A percentile compares a stretch with the other conserved stretches of the same genome.
These are phyloP conservation scores for Panurus biarmicus DNA, from an alignment of 2,113 vertebrate genomes.

Conservation along the genomic window DNA sequence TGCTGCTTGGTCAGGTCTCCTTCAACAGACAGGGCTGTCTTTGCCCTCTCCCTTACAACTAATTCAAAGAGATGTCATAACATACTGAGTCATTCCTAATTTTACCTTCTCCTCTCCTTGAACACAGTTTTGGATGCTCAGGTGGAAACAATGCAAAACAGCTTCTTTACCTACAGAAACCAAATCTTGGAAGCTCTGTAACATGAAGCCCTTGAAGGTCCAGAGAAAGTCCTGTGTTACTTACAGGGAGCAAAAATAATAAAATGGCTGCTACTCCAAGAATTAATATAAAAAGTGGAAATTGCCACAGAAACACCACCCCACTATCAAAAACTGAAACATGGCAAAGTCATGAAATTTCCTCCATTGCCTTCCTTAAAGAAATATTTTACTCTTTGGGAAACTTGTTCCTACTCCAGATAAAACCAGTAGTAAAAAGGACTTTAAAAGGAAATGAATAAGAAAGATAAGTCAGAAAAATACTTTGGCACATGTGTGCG, in stretches of 20 bases:
- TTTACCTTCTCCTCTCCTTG: not conserved
- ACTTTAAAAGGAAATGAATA: not conserved
- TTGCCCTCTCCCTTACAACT: not conserved
- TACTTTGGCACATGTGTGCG: accelerated
- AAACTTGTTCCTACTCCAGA: not conserved
- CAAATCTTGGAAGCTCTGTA: not conserved
- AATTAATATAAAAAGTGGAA: not conserved
- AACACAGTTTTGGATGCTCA: not conserved
- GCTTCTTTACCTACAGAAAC: not conserved
- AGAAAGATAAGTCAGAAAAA: not conserved
- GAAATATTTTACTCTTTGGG: not conserved
- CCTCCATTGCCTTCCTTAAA: not conserved
- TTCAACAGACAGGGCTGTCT: not conserved
- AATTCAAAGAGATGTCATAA: not conserved
- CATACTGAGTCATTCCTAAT: not conserved
- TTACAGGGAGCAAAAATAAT: not conserved
- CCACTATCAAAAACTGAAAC: not conserved
- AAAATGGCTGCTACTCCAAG: not conserved
- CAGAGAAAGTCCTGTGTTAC: not conserved
- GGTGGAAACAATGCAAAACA: not conserved
- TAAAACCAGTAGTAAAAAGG: not conserved
- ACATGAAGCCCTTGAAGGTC: not conserved
- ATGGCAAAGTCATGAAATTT: not conserved
- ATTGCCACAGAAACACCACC: not conserved
- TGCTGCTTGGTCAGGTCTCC: not conserved